A percentile compares a stretch with the other conserved stretches of the same genome.
phyloP scores from a whole-genome alignment of 2,888 invertebrate genomes.

The Leucophora obtusa region DNA sequence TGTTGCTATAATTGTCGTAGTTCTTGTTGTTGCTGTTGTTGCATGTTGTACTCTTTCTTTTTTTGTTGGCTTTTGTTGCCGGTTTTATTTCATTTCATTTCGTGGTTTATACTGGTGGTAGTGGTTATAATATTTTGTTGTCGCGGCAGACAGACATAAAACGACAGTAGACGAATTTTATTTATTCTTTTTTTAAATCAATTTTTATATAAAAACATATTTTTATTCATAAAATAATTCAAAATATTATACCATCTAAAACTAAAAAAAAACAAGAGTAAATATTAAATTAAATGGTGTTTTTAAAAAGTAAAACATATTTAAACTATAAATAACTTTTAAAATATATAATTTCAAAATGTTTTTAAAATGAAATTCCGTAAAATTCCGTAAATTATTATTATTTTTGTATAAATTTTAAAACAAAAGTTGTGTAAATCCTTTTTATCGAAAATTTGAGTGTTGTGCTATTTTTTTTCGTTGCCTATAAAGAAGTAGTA shows the following conservation, averaged over 20 bases:
- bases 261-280: neutral
- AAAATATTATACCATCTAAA: neutral
- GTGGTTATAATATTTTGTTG: slow-evolving; percentile 63
- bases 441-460: neutral
- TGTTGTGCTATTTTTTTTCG: neutral
- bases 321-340: neutral
- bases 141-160: slow-evolving; percentile 57
- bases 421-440: neutral
- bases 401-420: no score
- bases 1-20: slow-evolving; percentile 17
- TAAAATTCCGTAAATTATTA: no score
- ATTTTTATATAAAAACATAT: neutral
- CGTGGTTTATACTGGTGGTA: slow-evolving; percentile 63
- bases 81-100: slow-evolving; percentile 64
- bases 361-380: no score
- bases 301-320: neutral
- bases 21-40: slow-evolving; percentile 39
- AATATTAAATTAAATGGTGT: neutral
- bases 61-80: slow-evolving; percentile 63
- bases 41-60: slow-evolving; percentile 50
- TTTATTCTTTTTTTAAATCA: slow-evolving; percentile 9
- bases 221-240: neutral
- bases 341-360: no score
- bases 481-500: slow-evolving; percentile 1
- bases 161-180: slow-evolving; percentile 29